phyloP scores from a whole-genome alignment of 2,888 invertebrate species.

The Poecilus cupreus region DNA sequence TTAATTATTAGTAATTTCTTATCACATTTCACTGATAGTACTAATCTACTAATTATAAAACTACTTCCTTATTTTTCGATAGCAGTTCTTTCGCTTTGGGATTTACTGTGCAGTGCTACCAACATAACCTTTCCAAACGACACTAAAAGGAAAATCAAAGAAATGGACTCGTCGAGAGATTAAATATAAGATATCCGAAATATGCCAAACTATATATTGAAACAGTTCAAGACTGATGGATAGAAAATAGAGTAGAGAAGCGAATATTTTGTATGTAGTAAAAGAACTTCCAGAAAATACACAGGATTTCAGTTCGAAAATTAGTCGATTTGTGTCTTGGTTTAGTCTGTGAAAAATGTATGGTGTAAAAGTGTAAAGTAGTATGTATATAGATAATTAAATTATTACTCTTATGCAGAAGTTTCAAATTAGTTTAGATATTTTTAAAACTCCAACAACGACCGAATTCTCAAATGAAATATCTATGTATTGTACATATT shows the following conservation, averaged over 20 bases:
- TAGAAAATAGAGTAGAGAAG: slow-evolving; percentile 41
- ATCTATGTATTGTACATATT: too few species aligned
- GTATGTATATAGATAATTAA: slow-evolving; percentile 15
- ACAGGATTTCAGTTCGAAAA: slow-evolving; percentile 21
- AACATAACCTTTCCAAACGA: not conserved
- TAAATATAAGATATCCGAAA: slow-evolving; percentile 39
- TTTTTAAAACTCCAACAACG: not conserved
- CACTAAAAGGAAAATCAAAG: slow-evolving; percentile 5
- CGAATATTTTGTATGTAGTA: slow-evolving; percentile 42
- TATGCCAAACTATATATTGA: slow-evolving; percentile 50
- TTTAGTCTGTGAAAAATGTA: not conserved
- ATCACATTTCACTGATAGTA: too few species aligned
- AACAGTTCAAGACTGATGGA: slow-evolving; percentile 52
- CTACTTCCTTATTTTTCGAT: too few species aligned
- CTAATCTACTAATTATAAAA: too few species aligned
- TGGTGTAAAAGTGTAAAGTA: slow-evolving; percentile 14
- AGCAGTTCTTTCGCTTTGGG: not conserved
- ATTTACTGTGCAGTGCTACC: not conserved
- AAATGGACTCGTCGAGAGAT: slow-evolving; percentile 6
- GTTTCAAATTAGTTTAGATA: not conserved
- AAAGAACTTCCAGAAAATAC: not conserved
- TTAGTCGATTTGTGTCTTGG: slow-evolving; percentile 21
- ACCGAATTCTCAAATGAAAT: too few species aligned
- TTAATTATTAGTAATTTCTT: too few species aligned
- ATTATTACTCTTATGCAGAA: slow-evolving; percentile 13